Evolutionary conservation across 2,888 invertebrate species (phyloP), one percentile per base, ranked within the genome.

Genomic region (Leucophenga maculata): DNA sequence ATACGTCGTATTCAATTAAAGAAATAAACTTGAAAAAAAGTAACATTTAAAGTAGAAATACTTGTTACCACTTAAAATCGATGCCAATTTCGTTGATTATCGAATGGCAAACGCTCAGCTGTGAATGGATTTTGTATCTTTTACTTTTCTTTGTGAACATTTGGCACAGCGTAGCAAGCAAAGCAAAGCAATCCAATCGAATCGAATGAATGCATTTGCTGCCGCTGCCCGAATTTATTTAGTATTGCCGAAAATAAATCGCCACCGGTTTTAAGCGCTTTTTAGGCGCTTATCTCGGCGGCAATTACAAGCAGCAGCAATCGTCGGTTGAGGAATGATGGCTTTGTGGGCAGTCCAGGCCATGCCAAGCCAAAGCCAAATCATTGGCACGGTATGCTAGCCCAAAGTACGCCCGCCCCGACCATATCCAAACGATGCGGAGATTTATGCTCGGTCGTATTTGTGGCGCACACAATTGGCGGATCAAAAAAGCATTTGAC

Each of bases 41-140:
- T 60, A 16, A 48, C 62, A 70, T 73, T 72, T 54, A 60, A 68
- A 68, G 68, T 68, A 62, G 68, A 68, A 50, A 60, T 68, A 76
- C 81, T 80, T 80, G 79, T 80, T 80, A 78, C 75, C 70, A 69
- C 67, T 67, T 46, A 46, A 81, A 81, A 81, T 81, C 83, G 80
- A 83, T 81, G 79, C 83, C 81, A 81, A 81, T 81, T 83, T 83
- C 83, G 81, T 80, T 81, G 80, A 80, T 80, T 80, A 82, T 80
- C 80, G 82, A 16, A 13, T n/a, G n/a, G 50, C 50, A 50, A n/a
- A 18, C 50, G 50, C 46, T 55, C 72, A 72, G 77, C 71, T 71
- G 79, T 71, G 67, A 39, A 11, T 39, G 39, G 39, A 39, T 39
- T 64, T 48, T 32, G 14, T 57, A 18, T 57, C 57, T 9, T 26